Conservation (phyloP, 2,888 invertebrate genomes). For the Xanthorhoe designata region DNA sequence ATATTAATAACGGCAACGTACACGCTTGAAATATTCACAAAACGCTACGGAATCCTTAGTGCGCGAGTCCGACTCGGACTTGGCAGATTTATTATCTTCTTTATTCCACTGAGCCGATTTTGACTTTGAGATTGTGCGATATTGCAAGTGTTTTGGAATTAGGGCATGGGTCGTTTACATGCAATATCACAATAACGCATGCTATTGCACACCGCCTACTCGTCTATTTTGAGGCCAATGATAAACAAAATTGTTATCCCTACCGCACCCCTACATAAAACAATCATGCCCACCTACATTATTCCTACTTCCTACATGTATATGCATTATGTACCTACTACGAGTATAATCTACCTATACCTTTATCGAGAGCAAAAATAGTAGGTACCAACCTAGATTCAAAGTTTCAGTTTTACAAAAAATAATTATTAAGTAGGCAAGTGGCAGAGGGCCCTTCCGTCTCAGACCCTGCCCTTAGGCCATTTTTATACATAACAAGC, state of each 20-base stretch:
- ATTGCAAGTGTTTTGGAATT: conserved; percentile 18
- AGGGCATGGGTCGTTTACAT: conserved; percentile 36
- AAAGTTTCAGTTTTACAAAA: no score
- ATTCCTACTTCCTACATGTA: background rate
- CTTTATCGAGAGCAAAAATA: no score
- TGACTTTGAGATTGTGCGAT: conserved; percentile 6
- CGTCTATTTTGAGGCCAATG: background rate
- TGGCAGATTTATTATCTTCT: background rate
- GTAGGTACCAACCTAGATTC: no score
- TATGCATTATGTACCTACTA: background rate
- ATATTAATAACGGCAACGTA: no score
- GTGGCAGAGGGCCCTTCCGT: no score
- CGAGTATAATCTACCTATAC: no score
- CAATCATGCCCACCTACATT: background rate
- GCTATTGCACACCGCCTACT: conserved; percentile 5
- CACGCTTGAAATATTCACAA: no score
- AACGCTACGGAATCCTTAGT: no score
- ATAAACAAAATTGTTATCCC: background rate
- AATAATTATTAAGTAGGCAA: no score
- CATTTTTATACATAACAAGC: no score
- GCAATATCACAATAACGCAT: conserved; percentile 52
- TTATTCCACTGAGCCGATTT: background rate
- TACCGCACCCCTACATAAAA: background rate
- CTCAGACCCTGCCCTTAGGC: no score
- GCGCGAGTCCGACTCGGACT: no score